These are phyloP conservation scores for Drosophila navojoa DNA, from an alignment of 1,140 invertebrate genomes.

Conservation along the genomic window DNA sequence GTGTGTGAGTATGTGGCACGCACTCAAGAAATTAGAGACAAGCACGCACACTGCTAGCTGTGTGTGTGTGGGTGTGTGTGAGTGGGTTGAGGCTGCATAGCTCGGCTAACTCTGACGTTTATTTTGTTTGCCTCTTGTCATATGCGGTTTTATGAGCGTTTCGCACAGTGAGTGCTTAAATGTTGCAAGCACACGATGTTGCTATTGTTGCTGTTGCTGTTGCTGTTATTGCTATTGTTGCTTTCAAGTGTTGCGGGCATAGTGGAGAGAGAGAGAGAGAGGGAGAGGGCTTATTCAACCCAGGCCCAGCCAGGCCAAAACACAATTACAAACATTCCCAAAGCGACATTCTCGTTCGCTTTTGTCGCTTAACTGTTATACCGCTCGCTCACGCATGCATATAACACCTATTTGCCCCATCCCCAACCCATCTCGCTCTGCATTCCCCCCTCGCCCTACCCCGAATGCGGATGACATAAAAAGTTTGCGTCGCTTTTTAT, in stretches of 20 bases:
- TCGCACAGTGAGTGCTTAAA: constrained; percentile 32
- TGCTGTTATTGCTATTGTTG: constrained; percentile 29
- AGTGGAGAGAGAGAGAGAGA: too few relatives aligned
- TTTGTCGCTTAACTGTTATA: constrained; percentile 51
- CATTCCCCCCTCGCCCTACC: neutral
- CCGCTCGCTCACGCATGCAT: constrained; percentile 13
- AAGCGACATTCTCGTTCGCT: constrained; percentile 54
- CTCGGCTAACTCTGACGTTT: constrained; percentile 42
- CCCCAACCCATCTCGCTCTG: neutral
- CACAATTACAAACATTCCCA: constrained; percentile 74
- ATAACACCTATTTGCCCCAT: neutral
- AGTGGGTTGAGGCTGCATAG: constrained; percentile 54
- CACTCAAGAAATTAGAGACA: constrained; percentile 70
- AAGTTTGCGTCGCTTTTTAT: constrained; percentile 74
- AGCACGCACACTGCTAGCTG: constrained; percentile 55
- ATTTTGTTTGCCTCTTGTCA: constrained; percentile 50
- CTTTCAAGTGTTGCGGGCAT: constrained; percentile 45
- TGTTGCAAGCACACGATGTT: constrained; percentile 35
- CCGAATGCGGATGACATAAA: constrained; percentile 22
- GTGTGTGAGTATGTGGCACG: constrained; percentile 28
- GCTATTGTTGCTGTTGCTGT: constrained; percentile 40
- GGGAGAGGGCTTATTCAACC: constrained; percentile 10
- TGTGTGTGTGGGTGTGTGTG: neutral
- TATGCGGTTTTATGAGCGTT: constrained; percentile 68
- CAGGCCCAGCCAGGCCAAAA: constrained; percentile 20